Evolutionary conservation across 2,113 vertebrate species (phyloP), one percentile per base, ranked within the genome.

Genomic region (Mugil cephalus): DNA sequence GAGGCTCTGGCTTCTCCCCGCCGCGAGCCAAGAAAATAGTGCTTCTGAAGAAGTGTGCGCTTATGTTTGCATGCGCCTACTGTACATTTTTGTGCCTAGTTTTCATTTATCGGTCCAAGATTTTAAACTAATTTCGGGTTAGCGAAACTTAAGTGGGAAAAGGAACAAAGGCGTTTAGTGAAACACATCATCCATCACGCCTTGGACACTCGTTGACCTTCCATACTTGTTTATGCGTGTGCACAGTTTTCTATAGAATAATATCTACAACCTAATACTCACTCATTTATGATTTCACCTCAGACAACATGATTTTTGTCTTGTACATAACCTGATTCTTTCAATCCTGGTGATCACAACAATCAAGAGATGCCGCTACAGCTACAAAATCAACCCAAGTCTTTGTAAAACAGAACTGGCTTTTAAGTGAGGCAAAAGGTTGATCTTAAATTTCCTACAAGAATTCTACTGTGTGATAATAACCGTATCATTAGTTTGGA

Each of bases 1-100:
- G 85, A 89, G 68, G 68, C 76, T 77, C 70, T 13, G 30, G 76
- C 78, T 79, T 39, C 75, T 80, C 76, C 76, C 55, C 60, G 35
- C 82, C 70, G 63, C 69, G 48, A 76, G 84, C 74, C 70, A 76
- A 82, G 74, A 74, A 76, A 76, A 64, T 70, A 71, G 61, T 52
- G 65, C 59, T 36, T 59, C 60, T 58, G 54, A 10, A 51, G 58
- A 77, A 38, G 65, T 30, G 5, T 30, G 24, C 24, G 47, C 58
- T 46, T 46, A n/a, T 17, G 52, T 69, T 15, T 55, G 62, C 40
- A 10, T n/a, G 17, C 15, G 12, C 24, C 14, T 35, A 38, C 35
- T 15, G 8, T 51, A 60, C 42, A 8, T 39, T 50, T 73, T 56
- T 74, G 35, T 74, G 55, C 48, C 24, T 50, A 6, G 48, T 56